Base-by-base conservation (phyloP, 2,113 vertebrate species). In the Opisthocomus hoazin region DNA sequence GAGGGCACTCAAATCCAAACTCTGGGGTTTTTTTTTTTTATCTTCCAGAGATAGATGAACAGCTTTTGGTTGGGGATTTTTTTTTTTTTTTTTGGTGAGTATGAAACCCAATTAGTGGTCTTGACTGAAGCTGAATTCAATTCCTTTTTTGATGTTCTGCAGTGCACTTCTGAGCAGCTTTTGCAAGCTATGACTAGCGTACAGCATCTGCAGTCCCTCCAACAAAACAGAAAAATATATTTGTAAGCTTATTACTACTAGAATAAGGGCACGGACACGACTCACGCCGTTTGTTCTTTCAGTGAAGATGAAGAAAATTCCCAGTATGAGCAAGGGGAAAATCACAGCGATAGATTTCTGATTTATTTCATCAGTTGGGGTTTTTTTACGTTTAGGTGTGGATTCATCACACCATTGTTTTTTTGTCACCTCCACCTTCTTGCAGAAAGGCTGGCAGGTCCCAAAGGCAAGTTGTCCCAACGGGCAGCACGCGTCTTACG, bases 101-200 rank as follows among this genome's bases (percentile, higher is more conserved):
- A 93, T 85, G 93, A 97, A 98, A 97, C 89, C 90, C 80, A 97
- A 98, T 98, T 98, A 98, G 77, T 93, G 71, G 75, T 97, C 93
- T 94, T 96, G 85, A 94, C 89, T 96, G 97, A 94, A 96, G 94
- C 94, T 95, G 97, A 98, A 98, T 97, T 97, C 93, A 97, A 97
- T 98, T 98, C 95, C 94, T 90, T 96, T 97, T 96, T 84, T 93
- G 91, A 97, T 96, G 85, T 86, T 97, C 87, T 96, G 83, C 80
- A 96, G 87, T 90, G 32, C 51, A 74, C 94, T 97, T 97, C 83
- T 48, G 45, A 92, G 70, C 75, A 93, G 80, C 51, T 92, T 95
- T 93, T 95, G 79, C 90, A 95, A 89, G 93, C 90, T 96, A 94
- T 48, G 77, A 92, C 92, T 92, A 71, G 60, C 5, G 19, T 15